Conservation (phyloP, 2,888 invertebrate species). For the Epistrophella euchroma region DNA sequence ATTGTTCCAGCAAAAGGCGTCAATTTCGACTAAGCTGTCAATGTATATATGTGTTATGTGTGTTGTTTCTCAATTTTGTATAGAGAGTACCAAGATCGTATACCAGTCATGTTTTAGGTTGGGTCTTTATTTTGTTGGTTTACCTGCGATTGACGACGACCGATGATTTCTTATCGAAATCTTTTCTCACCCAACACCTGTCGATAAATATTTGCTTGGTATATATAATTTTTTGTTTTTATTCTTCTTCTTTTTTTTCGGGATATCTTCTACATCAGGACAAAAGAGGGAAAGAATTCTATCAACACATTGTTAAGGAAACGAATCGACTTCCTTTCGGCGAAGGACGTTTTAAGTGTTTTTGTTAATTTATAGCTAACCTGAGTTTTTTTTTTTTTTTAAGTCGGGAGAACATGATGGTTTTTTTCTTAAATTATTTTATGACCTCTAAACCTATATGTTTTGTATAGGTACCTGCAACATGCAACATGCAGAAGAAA, state of each 20-base stretch:
- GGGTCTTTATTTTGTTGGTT: conserved; percentile 41
- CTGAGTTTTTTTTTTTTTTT: conserved; percentile 17
- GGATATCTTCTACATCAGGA: conserved; percentile 18
- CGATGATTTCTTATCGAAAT: conserved; percentile 56
- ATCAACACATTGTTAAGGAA: conserved; percentile 64
- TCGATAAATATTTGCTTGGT: conserved; percentile 68
- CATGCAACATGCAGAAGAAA: not conserved
- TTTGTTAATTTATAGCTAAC: conserved; percentile 61
- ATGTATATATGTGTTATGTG: not conserved
- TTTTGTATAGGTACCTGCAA: too few relatives aligned
- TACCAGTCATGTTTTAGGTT: conserved; percentile 34
- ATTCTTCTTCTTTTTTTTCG: not conserved
- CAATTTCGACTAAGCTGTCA: conserved; percentile 31
- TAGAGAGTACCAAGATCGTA: not conserved
- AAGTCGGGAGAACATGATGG: not conserved
- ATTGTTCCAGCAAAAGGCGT: conserved; percentile 59
- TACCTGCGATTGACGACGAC: conserved; percentile 28
- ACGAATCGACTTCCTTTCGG: conserved; percentile 69
- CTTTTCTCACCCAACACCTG: conserved; percentile 63
- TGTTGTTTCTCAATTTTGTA: conserved; percentile 4
- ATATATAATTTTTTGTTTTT: conserved; percentile 21
- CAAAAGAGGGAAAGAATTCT: conserved; percentile 51
- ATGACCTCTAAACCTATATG: conserved; percentile 15
- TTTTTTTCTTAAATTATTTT: not conserved
- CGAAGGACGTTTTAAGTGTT: conserved; percentile 64